These are phyloP conservation scores for Leptinotarsa lineolata DNA, from an alignment of 1,140 invertebrate genomes.

Conservation along the genomic window DNA sequence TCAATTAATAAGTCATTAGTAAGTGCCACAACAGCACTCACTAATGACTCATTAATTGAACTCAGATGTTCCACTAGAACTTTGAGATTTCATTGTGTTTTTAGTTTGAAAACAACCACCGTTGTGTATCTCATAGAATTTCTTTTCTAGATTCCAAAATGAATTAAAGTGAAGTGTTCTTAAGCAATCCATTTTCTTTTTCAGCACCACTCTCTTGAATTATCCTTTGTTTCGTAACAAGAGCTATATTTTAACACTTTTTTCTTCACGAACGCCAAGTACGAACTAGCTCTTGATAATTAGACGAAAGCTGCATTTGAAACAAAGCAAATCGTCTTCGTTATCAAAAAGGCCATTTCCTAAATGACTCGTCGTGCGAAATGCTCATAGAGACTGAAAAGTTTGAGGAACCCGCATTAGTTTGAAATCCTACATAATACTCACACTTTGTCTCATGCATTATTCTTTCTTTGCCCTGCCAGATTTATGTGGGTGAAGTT, in stretches of 20 bases:
- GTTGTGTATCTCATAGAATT: too few species aligned
- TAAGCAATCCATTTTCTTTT: neutral
- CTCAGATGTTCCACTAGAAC: too few species aligned
- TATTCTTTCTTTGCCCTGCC: neutral
- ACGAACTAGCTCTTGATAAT: neutral
- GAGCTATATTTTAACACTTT: neutral
- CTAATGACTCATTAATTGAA: too few species aligned
- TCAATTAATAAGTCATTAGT: too few species aligned
- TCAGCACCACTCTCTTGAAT: neutral
- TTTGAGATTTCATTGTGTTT: too few species aligned
- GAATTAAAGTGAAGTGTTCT: neutral
- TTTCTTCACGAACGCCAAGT: neutral
- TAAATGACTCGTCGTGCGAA: neutral
- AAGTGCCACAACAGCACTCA: too few species aligned
- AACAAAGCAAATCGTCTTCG: neutral
- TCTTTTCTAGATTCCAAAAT: neutral
- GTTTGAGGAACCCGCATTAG: neutral
- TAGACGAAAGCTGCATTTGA: neutral
- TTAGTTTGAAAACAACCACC: too few species aligned
- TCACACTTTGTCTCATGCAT: neutral
- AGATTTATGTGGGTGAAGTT: slow-evolving; percentile 2
- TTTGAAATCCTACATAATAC: slow-evolving; percentile 3
- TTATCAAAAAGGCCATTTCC: slow-evolving; percentile 3
- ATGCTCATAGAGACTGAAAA: slow-evolving; percentile 6
- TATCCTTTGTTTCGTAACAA: neutral